Base-by-base conservation (phyloP, 2,888 invertebrate species). In the Cremastinae sp. region DNA sequence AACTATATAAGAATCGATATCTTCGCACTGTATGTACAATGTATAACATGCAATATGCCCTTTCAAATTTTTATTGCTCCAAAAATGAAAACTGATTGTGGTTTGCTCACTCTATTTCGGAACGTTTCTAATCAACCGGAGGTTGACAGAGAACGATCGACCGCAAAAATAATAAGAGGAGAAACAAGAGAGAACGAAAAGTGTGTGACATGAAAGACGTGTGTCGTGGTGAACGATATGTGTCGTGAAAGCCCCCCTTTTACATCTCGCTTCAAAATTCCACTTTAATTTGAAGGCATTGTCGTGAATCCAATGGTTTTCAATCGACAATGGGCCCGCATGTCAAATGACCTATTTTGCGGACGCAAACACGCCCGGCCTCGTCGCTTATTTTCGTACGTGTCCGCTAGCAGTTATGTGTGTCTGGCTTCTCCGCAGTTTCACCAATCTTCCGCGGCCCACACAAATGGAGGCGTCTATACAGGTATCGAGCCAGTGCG, bases 261-360 rank as follows among this genome's bases (percentile, higher is more conserved):
- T 47, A 10, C 14, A 5, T 56, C 22, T 58, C 12, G 28, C 14
- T 36, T 22, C 51, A 28, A 47, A 61, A 73, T 73, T 66, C 38
- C 47, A 51, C 41, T 12, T 28, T 54, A 28, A 51, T 10, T 28
- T 22, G 28, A 2, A 53, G 45, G 22, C 22, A 75, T 75, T 72
- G 64, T 59, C 59, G 64, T 49, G 77, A 74, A 83, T 81, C 84
- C 83, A 80, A 83, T 83, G 83, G 82, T 80, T 81, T 80, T 77
- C 71, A 78, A 78, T 58, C 68, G 82, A 88, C 84, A 85, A 84
- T 86, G 82, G 82, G 82, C 86, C 86, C 84, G 84, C 84, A 87
- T 86, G 84, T 84, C 79, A 84, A 87, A 84, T 83, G 82, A 76
- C 79, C 82, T 81, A 84, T 80, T 83, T 83, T 61, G 58, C 70